Evolutionary conservation across 2,888 invertebrate genomes (phyloP).

Genomic region (Oscheius myriophilus): DNA sequence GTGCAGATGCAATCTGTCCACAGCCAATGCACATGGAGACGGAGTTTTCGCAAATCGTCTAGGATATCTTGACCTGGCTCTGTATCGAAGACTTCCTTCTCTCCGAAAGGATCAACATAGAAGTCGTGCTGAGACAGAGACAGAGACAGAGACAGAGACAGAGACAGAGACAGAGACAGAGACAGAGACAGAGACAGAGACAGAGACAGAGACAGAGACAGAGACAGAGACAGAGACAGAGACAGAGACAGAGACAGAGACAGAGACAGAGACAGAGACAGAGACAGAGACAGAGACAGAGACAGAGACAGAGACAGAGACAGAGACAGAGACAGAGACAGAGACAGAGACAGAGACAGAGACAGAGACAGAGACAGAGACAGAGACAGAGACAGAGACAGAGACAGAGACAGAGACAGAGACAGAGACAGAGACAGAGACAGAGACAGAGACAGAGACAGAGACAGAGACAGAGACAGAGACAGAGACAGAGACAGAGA

Average conservation of each 20-base stretch:
- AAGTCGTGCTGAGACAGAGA: not conserved
- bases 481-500: not conserved
- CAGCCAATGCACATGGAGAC: too few relatives aligned
- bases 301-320: not conserved
- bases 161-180: not conserved
- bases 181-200: not conserved
- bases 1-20: too few relatives aligned
- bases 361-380: not conserved
- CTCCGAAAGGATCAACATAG: too few relatives aligned
- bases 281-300: not conserved
- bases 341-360: not conserved
- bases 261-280: not conserved
- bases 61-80: too few relatives aligned
- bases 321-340: conserved; percentile 3
- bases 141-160: not conserved
- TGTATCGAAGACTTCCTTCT: too few relatives aligned
- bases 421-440: not conserved
- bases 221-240: not conserved
- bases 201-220: conserved; percentile 3
- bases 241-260: not conserved
- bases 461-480: not conserved
- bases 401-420: not conserved
- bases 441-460: conserved; percentile 3
- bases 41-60: too few relatives aligned
- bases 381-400: not conserved